These are phyloP conservation scores for Tenualosa thibaudeaui DNA, from an alignment of 2,797 vertebrate species.

Conservation along the genomic window DNA sequence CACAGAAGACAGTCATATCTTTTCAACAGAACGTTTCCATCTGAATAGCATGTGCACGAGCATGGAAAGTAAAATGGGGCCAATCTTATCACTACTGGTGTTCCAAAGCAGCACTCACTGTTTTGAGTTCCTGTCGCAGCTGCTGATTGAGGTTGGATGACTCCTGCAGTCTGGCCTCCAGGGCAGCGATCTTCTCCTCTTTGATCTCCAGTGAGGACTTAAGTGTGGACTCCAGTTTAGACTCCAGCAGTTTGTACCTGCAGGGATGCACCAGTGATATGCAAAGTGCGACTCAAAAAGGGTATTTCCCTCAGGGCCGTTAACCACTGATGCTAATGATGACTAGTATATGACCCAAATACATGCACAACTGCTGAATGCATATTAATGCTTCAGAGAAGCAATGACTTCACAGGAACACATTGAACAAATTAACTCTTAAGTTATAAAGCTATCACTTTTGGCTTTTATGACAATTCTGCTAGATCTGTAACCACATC, in stretches of 20 bases:
- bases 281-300: neutral
- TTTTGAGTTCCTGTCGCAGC: conserved; percentile 95
- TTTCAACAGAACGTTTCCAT: no score
- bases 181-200: conserved; percentile 95
- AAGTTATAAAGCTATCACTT: neutral
- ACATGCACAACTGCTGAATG: neutral
- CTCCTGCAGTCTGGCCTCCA: conserved; percentile 96
- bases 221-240: conserved; percentile 91
- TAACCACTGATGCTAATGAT: neutral
- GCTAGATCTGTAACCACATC: neutral
- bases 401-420: no score
- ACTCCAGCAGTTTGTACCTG: conserved; percentile 94
- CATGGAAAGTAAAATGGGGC: neutral
- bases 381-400: neutral
- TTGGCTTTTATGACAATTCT: neutral
- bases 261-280: neutral
- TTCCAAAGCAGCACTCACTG: conserved; percentile 73
- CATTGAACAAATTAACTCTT: no score
- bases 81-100: neutral
- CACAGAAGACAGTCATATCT: no score
- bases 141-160: conserved; percentile 97
- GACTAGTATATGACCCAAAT: neutral
- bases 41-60: no score
- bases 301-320: neutral
- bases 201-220: conserved; percentile 98